phyloP scores from a whole-genome alignment of 2,888 invertebrate species.

The Ischnura elegans region DNA sequence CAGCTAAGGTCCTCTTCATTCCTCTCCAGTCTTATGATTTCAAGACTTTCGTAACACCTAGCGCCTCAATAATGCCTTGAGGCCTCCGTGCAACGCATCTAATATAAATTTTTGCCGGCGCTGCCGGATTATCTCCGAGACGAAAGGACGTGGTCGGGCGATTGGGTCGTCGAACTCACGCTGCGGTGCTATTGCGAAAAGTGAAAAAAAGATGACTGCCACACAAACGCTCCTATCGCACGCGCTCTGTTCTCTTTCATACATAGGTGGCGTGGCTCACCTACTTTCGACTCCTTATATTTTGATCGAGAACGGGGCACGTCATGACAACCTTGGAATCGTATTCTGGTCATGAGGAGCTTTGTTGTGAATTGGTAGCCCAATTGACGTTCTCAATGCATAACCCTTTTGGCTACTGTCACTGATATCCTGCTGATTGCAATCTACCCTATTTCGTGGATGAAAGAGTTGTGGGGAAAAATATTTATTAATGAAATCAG shows the following conservation, averaged over 20 bases:
- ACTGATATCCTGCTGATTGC: too few relatives aligned
- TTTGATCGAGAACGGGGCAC: background rate
- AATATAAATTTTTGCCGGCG: background rate
- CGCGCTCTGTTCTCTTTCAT: background rate
- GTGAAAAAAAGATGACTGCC: background rate
- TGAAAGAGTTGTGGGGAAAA: too few relatives aligned
- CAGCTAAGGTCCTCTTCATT: background rate
- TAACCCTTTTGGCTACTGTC: too few relatives aligned
- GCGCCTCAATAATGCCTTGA: background rate
- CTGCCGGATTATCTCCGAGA: background rate
- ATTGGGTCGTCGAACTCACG: background rate
- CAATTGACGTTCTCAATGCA: too few relatives aligned
- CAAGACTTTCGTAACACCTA: background rate
- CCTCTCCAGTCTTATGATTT: background rate
- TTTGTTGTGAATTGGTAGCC: background rate
- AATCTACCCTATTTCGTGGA: too few relatives aligned
- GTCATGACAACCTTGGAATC: background rate
- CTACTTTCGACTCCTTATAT: background rate
- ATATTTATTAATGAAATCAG: too few relatives aligned
- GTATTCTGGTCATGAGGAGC: background rate
- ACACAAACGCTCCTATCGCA: background rate
- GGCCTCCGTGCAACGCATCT: background rate
- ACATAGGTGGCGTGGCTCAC: background rate
- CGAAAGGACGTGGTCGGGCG: background rate
- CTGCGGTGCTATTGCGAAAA: background rate